Base-by-base conservation (phyloP, 2,113 vertebrate species). In the Lepisosteus osseus region DNA sequence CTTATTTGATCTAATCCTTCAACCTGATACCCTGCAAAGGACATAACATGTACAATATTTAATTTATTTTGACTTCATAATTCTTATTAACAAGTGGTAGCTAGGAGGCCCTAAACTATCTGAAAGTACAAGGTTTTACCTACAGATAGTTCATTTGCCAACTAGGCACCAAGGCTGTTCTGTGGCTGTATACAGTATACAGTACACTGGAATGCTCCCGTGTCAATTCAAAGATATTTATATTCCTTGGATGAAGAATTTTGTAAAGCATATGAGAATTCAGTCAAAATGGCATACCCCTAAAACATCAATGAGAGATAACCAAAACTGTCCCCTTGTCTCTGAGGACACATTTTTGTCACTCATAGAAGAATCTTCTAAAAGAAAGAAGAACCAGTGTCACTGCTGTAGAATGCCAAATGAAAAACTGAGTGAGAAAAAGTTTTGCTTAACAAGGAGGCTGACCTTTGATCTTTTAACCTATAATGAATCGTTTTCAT, bases 181-280 rank as follows among this genome's bases (percentile, higher is more conserved):
- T 29, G 29, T 29, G 29, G 29, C 29, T 29, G 29, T 29, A 29
- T 29, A 29, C 29, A 29, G 29, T 29, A 29, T 29, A 29, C 29
- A 29, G 29, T 29, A 29, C 29, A 29, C 29, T 29, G 29, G 29
- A 29, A 29, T 29, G 29, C 29, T 29, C 74, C 72, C n/a, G 70
- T 63, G 72, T 45, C 17, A 14, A 43, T 67, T 45, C 54, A 57
- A 55, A 69, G 70, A 73, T 68, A 59, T 45, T 76, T 61, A 75
- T 77, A 68, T 70, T 81, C 79, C 71, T 70, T 77, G 75, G 76
- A 70, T 80, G 68, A 76, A 72, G 63, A 70, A 78, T 84, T 84
- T 85, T 77, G 80, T 55, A 72, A 71, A 74, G 76, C 74, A 78
- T 78, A 67, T 45, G 74, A 77, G 76, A 72, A 76, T 75, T 77